Percentiles rank a stretch among this genome's conserved stretches.
These are phyloP conservation scores for Ariolimax columbianus DNA, from an alignment of 2,888 invertebrate genomes.

Conservation along the genomic window DNA sequence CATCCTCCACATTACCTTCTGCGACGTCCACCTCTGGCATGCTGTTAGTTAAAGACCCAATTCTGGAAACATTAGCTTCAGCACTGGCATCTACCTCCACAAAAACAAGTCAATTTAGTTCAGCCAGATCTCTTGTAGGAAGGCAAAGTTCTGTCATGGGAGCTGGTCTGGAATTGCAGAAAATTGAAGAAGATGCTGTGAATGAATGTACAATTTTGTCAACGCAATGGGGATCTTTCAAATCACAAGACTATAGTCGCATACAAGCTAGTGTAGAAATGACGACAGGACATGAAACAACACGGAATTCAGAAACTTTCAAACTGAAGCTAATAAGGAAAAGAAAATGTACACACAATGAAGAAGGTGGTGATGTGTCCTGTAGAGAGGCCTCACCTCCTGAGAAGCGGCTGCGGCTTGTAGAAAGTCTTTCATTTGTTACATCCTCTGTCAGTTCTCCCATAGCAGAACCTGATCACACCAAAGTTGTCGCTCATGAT, in stretches of 20 bases:
- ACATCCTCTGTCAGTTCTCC: too few relatives aligned
- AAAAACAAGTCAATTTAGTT: not conserved
- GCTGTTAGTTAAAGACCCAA: conserved; percentile 25
- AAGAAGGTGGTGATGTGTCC: not conserved
- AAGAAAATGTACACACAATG: conserved; percentile 7
- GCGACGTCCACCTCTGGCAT: not conserved
- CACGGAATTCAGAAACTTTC: not conserved
- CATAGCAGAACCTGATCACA: too few relatives aligned
- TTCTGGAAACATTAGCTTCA: conserved; percentile 21
- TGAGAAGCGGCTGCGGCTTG: not conserved
- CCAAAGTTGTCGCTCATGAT: not conserved
- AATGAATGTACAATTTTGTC: not conserved
- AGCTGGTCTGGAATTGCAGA: not conserved
- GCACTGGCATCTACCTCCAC: not conserved
- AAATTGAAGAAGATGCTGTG: not conserved
- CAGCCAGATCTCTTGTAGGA: not conserved
- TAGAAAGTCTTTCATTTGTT: not conserved
- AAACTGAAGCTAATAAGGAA: not conserved
- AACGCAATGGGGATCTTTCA: not conserved
- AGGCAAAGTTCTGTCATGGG: not conserved
- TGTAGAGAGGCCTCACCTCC: not conserved
- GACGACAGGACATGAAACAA: not conserved
- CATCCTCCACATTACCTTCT: not conserved
- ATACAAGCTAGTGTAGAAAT: not conserved
- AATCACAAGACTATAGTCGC: not conserved